These are phyloP conservation scores for Cacatua alba DNA, from an alignment of 2,113 vertebrate species.

Conservation along the genomic window DNA sequence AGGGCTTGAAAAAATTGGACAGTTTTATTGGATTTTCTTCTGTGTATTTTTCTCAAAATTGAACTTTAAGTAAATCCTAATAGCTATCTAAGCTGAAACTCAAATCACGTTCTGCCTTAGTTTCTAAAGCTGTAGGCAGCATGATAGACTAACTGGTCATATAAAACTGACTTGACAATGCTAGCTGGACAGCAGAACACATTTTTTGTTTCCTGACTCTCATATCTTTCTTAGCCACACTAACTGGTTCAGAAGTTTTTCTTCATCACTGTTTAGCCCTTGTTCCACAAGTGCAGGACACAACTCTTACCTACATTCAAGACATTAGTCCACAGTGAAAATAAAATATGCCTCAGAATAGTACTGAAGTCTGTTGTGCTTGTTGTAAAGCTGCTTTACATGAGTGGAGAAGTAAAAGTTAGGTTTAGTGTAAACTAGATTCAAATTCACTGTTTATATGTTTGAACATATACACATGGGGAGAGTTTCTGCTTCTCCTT, in stretches of 20 bases:
- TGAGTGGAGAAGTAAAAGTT: background rate
- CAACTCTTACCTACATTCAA: background rate
- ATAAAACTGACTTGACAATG: background rate
- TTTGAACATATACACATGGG: background rate
- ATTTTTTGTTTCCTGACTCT: background rate
- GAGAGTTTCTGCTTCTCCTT: background rate
- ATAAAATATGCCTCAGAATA: background rate
- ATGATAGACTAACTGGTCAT: background rate
- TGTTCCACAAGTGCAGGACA: background rate
- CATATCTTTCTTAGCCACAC: background rate
- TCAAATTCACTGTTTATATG: background rate
- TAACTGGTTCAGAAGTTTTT: background rate
- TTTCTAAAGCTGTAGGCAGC: background rate
- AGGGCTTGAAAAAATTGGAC: background rate
- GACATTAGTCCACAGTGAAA: background rate
- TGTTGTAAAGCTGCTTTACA: background rate
- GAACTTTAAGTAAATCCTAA: background rate
- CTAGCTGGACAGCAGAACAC: background rate
- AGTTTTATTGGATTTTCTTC: slow-evolving; percentile 17
- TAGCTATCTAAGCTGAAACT: background rate
- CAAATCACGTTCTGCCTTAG: background rate
- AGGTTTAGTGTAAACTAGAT: background rate
- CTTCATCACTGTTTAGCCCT: background rate
- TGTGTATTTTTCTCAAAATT: slow-evolving; percentile 9
- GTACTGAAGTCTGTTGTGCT: background rate